A percentile compares a stretch with the other conserved stretches of the same genome.
Evolutionary conservation across 2,888 invertebrate genomes (phyloP).

Genomic region (Pterobdella sp.): DNA sequence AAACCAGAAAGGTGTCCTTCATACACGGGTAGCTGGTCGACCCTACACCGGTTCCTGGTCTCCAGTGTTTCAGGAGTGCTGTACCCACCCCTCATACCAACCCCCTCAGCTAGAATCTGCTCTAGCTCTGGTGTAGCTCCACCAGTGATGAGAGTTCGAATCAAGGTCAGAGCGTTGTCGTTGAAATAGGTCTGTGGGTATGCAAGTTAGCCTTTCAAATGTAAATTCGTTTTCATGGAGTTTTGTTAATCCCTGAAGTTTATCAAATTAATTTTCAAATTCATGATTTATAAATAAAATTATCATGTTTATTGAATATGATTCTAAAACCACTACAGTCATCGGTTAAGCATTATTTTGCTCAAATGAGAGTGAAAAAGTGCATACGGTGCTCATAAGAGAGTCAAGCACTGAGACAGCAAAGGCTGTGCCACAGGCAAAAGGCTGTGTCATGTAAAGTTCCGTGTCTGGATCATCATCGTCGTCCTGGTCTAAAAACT

Average conservation of each 20-base stretch:
- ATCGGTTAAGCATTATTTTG: background rate
- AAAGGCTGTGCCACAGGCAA: constrained; percentile 99
- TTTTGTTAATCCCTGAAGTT: no score
- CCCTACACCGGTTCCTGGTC: constrained; percentile 92
- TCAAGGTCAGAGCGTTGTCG: constrained; percentile 98
- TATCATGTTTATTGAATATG: no score
- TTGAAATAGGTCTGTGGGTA: constrained; percentile 94
- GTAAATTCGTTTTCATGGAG: no score
- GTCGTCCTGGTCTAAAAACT: constrained; percentile 60
- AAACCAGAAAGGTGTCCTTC: constrained; percentile 79
- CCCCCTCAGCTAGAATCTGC: constrained; percentile 95
- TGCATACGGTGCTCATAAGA: constrained; percentile 93
- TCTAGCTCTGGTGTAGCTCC: constrained; percentile 99
- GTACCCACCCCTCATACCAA: constrained; percentile 94
- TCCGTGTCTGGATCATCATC: constrained; percentile 99
- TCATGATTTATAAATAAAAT: no score
- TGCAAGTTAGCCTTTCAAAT: no score
- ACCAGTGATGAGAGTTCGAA: constrained; percentile 95
- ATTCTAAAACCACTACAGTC: no score
- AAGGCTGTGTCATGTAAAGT: constrained; percentile 98
- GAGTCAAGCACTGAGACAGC: constrained; percentile 99
- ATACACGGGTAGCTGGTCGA: constrained; percentile 94
- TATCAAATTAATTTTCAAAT: no score
- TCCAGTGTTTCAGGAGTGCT: constrained; percentile 90
- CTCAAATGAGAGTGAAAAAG: background rate